phyloP scores from a whole-genome alignment of 2,113 vertebrate species.

The Dolichallabes microphthalmus region DNA sequence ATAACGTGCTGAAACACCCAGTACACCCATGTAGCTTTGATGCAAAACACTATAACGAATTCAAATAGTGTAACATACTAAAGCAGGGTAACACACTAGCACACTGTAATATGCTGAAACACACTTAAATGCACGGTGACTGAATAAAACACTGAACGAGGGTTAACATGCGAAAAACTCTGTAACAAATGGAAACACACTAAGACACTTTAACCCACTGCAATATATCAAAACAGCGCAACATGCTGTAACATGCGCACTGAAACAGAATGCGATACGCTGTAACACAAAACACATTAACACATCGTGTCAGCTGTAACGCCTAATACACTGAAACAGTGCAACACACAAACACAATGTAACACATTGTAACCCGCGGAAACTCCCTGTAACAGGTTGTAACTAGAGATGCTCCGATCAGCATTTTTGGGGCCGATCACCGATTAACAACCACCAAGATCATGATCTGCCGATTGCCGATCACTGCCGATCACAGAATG shows the following conservation, averaged over 20 bases:
- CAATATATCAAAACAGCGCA: background rate
- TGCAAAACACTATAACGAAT: background rate
- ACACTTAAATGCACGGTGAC: background rate
- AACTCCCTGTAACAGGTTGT: too few relatives aligned
- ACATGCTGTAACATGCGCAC: background rate
- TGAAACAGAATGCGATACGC: background rate
- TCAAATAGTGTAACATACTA: background rate
- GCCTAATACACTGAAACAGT: background rate
- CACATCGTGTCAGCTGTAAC: background rate
- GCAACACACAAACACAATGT: background rate
- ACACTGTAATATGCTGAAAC: background rate
- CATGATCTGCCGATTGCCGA: too few relatives aligned
- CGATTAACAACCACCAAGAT: too few relatives aligned
- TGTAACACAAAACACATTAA: background rate
- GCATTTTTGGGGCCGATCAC: too few relatives aligned
- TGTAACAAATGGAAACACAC: background rate
- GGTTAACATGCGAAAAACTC: background rate
- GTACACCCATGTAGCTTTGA: background rate
- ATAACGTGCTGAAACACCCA: background rate
- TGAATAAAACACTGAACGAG: background rate
- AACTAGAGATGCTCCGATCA: too few relatives aligned
- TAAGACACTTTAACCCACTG: background rate
- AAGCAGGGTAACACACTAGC: background rate
- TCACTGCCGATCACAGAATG: too few relatives aligned
- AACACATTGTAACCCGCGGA: background rate